Percentiles rank a stretch among this genome's conserved stretches.
Conservation (phyloP, 2,888 invertebrate species). For the Trichogramma dendrolimi region DNA sequence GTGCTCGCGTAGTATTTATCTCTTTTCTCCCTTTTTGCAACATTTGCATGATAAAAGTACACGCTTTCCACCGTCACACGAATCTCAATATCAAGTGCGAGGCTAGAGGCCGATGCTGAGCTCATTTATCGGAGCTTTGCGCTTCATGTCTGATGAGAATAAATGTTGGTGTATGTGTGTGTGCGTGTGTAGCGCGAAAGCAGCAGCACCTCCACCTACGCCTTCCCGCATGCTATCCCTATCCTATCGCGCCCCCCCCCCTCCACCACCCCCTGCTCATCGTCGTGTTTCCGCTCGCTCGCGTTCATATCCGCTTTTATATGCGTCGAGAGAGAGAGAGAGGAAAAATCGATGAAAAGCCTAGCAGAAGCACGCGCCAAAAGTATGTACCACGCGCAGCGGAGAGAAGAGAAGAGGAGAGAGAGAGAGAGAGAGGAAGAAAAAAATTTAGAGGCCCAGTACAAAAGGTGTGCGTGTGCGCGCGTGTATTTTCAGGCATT, state of each 20-base stretch:
- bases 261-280: neutral
- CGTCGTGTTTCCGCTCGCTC: neutral
- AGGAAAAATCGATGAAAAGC: constrained; percentile 10
- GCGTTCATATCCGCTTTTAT: constrained; percentile 8
- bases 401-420: no score
- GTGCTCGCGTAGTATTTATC: no score
- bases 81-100: constrained; percentile 3
- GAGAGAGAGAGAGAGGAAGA: constrained; percentile 9
- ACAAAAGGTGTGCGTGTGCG: neutral
- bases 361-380: neutral
- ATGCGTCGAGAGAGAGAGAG: constrained; percentile 18
- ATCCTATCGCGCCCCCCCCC: neutral
- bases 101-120: neutral
- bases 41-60: no score
- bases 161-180: constrained; percentile 2
- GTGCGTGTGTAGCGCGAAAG: no score
- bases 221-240: no score
- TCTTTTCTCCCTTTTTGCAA: no score
- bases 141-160: neutral
- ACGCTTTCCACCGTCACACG: no score
- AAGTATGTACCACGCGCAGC: no score
- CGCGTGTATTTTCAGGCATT: no score
- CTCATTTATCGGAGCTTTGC: neutral
- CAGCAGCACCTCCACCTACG: no score
- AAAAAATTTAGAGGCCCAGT: constrained; percentile 11